phyloP scores from a whole-genome alignment of 2,113 vertebrate genomes.

The Danionella cerebrum region DNA sequence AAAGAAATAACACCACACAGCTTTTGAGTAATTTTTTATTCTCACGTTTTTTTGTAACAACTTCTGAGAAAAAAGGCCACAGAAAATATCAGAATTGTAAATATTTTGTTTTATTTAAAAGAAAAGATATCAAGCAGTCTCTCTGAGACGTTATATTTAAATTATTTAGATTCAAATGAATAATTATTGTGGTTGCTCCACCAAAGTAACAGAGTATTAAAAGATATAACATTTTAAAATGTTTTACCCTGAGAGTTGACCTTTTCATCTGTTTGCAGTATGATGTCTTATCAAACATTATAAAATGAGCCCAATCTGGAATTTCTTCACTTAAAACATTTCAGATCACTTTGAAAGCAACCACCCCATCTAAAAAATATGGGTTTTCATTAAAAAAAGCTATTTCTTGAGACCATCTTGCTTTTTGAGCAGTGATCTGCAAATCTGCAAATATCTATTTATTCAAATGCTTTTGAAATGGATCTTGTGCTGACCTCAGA shows the following conservation, averaged over 20 bases:
- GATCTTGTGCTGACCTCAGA: too few species aligned
- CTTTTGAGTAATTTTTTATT: conserved; percentile 4
- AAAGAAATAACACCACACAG: background rate
- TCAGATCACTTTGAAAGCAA: background rate
- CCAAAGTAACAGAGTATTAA: too few species aligned
- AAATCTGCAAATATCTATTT: too few species aligned
- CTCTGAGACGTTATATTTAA: too few species aligned
- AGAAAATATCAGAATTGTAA: too few species aligned
- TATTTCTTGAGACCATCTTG: conserved; percentile 11
- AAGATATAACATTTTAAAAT: too few species aligned
- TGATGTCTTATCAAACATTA: background rate
- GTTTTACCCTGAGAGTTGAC: background rate
- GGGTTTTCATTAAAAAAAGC: conserved; percentile 11
- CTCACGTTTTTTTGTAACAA: too few species aligned
- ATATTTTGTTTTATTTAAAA: too few species aligned
- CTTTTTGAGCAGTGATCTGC: background rate
- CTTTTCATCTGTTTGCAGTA: background rate
- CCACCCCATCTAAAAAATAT: conserved; percentile 7
- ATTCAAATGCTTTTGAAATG: too few species aligned
- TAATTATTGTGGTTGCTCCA: too few species aligned
- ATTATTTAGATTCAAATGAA: too few species aligned
- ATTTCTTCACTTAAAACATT: background rate
- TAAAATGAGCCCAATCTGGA: background rate
- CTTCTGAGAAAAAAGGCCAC: too few species aligned
- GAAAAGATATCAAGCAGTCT: background rate